Percentiles rank a stretch among this genome's conserved stretches.
These are phyloP conservation scores for Smutsia gigantea DNA, from an alignment of 2,797 vertebrate species.

Conservation along the genomic window DNA sequence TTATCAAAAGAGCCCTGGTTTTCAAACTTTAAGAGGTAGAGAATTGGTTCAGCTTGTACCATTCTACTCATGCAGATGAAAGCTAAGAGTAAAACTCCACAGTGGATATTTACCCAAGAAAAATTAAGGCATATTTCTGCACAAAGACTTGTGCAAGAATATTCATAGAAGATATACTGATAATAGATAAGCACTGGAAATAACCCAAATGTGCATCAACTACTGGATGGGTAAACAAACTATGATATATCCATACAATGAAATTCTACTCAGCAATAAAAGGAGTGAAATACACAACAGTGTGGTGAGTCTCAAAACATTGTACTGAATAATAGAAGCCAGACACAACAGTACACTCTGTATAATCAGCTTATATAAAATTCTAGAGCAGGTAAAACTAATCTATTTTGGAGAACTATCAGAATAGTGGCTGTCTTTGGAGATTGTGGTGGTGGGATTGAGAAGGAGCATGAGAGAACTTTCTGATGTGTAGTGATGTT, in stretches of 20 bases:
- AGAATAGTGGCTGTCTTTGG: not conserved
- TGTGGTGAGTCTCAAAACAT: constrained; percentile 34
- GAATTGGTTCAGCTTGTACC: not conserved
- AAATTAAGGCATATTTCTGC: constrained; percentile 24
- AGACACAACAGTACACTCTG: not conserved
- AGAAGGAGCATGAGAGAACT: constrained; percentile 22
- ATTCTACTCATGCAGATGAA: constrained; percentile 18
- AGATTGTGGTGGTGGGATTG: not conserved
- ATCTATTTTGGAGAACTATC: not conserved
- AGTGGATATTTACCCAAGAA: constrained; percentile 18
- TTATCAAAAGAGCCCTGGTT: not conserved
- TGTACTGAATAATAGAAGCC: constrained; percentile 35
- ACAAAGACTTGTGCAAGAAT: constrained; percentile 1
- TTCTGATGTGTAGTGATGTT: constrained; percentile 34
- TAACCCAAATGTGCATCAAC: constrained; percentile 5
- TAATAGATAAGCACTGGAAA: constrained; percentile 49
- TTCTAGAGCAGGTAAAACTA: constrained; percentile 37
- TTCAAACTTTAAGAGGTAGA: constrained; percentile 40
- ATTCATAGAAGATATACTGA: constrained; percentile 34
- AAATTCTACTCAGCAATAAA: constrained; percentile 37
- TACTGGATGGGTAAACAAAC: constrained; percentile 22
- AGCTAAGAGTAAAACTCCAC: constrained; percentile 35
- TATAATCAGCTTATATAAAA: constrained; percentile 31
- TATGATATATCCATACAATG: constrained; percentile 16
- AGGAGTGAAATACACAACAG: not conserved